phyloP scores from a whole-genome alignment of 2,797 vertebrate genomes.

The Sebastes hopkinsi region DNA sequence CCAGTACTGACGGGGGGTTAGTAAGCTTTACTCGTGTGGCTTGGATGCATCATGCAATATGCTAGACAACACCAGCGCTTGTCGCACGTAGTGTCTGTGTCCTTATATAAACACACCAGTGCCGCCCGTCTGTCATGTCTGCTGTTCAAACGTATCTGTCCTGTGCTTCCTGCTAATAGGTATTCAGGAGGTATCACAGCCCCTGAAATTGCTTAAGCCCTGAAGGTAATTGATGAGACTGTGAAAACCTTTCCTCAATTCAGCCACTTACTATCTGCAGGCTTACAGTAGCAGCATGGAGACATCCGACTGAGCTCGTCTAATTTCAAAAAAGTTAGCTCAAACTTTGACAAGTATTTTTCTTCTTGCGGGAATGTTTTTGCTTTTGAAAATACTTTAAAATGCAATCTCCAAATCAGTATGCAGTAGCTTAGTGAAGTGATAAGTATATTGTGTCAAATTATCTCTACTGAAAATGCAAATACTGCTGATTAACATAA shows the following conservation, averaged over 20 bases:
- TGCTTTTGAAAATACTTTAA: neutral
- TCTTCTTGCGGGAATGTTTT: neutral
- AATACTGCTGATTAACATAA: constrained; percentile 19
- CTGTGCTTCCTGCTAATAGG: constrained; percentile 20
- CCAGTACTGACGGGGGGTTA: constrained; percentile 48
- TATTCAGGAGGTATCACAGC: constrained; percentile 20
- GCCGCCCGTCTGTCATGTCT: constrained; percentile 57
- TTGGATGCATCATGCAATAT: constrained; percentile 61
- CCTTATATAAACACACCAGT: constrained; percentile 40
- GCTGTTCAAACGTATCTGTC: constrained; percentile 24
- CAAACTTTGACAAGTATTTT: neutral
- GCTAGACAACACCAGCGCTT: constrained; percentile 56
- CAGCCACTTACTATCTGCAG: neutral
- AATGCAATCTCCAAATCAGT: neutral
- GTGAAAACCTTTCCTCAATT: constrained; percentile 20
- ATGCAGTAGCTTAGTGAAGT: neutral
- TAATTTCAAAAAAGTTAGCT: constrained; percentile 11
- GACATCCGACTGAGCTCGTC: neutral
- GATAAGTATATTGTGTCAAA: neutral
- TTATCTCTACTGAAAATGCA: constrained; percentile 21
- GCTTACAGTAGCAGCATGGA: neutral
- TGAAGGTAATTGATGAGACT: constrained; percentile 27
- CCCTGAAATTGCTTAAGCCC: constrained; percentile 26
- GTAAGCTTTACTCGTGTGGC: constrained; percentile 53
- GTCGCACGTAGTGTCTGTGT: constrained; percentile 34